Evolutionary conservation across 2,113 vertebrate genomes (phyloP), one percentile per base, ranked within the genome.

Genomic region (Ibidorhyncha struthersii): DNA sequence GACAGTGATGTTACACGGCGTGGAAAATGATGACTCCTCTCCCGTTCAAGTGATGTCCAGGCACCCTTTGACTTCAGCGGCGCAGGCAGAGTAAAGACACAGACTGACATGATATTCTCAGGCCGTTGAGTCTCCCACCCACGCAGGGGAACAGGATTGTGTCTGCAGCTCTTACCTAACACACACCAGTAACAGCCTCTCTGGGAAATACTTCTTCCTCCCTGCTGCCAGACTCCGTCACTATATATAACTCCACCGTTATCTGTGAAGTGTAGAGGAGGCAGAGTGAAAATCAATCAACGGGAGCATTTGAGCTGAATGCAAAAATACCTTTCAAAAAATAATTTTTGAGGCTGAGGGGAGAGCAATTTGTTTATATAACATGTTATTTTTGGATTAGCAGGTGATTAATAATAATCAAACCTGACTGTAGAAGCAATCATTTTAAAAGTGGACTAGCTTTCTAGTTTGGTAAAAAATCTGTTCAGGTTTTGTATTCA

Each of bases 21-120:
- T 0, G 2, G 41, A 45, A 87, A 84, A 63, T 2, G 1, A 38
- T 14, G 8, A 30, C 12, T 85, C 9, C 52, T 58, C 32, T 83
- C 63, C 12, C 2, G 7, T 29, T 62, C 32, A 21, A 50, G 43
- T 27, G 34, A 6, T 2, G 3, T 20, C 14, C 53, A 43, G 38
- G 26, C 13, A 29, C 5, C 0, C 0, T 55, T 81, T 74, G 27
- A 47, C 61, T 59, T 73, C 14, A 41, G n/a, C 0, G 0, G 61
- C 25, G 10, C 55, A 66, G 36, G 18, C 0, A 1, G 23, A 83
- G 27, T n/a, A 61, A 61, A 52, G 40, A 10, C 34, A 15, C 34
- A 72, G 47, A 65, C 5, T 52, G 36, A 38, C 32, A 22, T 0
- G 1, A 8, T 30, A 47, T 63, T 78, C 23, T 25, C 36, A 63